A percentile compares a stretch with the other conserved stretches of the same genome.
Evolutionary conservation across 2,113 vertebrate species (phyloP).

Genomic region (Machaerirhynchus nigripectus): DNA sequence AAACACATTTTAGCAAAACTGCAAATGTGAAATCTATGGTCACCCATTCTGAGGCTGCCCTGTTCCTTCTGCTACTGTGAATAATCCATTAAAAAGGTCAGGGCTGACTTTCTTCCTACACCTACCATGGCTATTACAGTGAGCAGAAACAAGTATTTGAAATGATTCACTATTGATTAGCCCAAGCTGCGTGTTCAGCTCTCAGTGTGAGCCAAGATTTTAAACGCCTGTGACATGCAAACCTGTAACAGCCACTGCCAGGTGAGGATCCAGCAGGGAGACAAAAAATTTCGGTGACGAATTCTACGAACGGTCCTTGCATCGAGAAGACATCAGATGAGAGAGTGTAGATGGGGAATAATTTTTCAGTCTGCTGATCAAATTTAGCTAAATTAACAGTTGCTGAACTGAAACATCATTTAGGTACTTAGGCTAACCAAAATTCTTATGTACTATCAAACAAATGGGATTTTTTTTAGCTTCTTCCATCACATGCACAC

Average conservation of each 20-base stretch:
- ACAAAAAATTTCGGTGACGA: neutral
- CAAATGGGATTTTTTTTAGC: neutral
- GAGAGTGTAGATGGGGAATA: neutral
- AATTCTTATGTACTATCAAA: neutral
- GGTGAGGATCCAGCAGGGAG: neutral
- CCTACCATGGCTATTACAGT: neutral
- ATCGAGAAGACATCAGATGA: neutral
- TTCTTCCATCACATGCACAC: neutral
- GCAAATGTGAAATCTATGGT: neutral
- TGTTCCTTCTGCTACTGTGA: neutral
- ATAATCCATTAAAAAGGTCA: conserved; percentile 1
- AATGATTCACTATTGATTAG: neutral
- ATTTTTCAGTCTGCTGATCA: neutral
- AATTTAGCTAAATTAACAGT: neutral
- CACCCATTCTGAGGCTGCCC: neutral
- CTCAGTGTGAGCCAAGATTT: neutral
- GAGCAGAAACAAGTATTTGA: neutral
- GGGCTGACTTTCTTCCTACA: neutral
- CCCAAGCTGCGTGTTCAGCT: neutral
- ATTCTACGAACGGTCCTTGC: neutral
- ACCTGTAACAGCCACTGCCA: neutral
- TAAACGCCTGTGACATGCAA: neutral
- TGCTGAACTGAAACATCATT: neutral
- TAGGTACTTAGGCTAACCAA: neutral
- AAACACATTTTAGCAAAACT: neutral